Percentiles rank a stretch among this genome's conserved stretches.
phyloP scores from a whole-genome alignment of 1,140 invertebrate genomes.

The Pachyrhynchus sulphureomaculatus region DNA sequence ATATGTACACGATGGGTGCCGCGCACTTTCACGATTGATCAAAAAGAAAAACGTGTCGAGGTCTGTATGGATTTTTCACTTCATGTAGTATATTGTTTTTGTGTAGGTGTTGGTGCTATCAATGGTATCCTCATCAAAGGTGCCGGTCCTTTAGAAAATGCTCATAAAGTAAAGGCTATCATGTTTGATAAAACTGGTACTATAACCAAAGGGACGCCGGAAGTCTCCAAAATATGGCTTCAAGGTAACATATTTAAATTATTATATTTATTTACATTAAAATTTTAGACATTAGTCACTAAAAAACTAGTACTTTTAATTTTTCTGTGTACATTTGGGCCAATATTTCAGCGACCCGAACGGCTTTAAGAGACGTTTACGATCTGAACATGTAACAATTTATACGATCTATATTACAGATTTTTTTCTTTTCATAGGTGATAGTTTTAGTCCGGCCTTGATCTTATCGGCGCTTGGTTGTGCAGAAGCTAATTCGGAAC shows the following conservation, averaged over 20 bases:
- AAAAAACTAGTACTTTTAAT: too few relatives aligned
- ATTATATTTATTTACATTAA: too few relatives aligned
- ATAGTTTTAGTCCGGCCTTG: constrained; percentile 36
- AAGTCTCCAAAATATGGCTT: constrained; percentile 47
- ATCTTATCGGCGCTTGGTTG: constrained; percentile 80
- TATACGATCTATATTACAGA: too few relatives aligned
- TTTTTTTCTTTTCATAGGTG: constrained; percentile 12
- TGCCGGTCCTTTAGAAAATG: constrained; percentile 93
- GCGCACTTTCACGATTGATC: too few relatives aligned
- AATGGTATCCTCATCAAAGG: constrained; percentile 98
- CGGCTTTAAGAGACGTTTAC: too few relatives aligned
- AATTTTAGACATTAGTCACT: too few relatives aligned
- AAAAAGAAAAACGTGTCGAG: too few relatives aligned
- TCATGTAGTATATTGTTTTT: constrained; percentile 15
- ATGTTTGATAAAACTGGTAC: constrained; percentile 99
- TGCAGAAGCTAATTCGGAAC: constrained; percentile 93
- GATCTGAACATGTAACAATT: too few relatives aligned
- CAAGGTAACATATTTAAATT: too few relatives aligned
- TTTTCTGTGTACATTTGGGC: too few relatives aligned
- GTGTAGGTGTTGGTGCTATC: constrained; percentile 61
- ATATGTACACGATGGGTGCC: too few relatives aligned
- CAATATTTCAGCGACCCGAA: too few relatives aligned
- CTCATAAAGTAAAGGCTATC: constrained; percentile 92
- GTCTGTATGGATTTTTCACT: not conserved
- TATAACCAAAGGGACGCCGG: constrained; percentile 79